A percentile compares a stretch with the other conserved stretches of the same genome.
These are phyloP conservation scores for Drosophila austrosaltans DNA, from an alignment of 2,888 invertebrate species.

Conservation along the genomic window DNA sequence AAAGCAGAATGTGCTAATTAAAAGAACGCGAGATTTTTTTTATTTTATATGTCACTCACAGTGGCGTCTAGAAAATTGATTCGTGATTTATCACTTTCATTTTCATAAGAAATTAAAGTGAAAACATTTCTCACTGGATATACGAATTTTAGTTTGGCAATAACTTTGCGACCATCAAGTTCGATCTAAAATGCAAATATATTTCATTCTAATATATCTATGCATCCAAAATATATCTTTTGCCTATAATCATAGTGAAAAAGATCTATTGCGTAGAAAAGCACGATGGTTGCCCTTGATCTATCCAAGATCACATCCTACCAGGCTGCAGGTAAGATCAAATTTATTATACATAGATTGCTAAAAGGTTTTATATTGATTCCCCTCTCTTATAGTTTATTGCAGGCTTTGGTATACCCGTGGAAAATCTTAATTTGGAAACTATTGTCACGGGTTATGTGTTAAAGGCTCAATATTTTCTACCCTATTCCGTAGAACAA, in stretches of 20 bases:
- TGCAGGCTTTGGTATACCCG: conserved; percentile 55
- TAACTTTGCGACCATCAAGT: conserved; percentile 37
- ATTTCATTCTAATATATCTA: not conserved
- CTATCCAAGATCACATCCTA: conserved; percentile 53
- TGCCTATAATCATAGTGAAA: conserved; percentile 29
- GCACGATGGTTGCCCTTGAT: conserved; percentile 53
- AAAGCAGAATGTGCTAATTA: conserved; percentile 61
- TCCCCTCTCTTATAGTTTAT: conserved; percentile 36
- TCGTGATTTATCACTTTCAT: conserved; percentile 57
- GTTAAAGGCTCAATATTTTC: conserved; percentile 67
- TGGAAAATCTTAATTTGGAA: conserved; percentile 41
- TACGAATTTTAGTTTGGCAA: conserved; percentile 40
- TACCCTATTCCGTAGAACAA: conserved; percentile 55
- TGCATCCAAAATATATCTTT: not conserved
- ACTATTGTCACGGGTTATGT: conserved; percentile 65
- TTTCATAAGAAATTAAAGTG: conserved; percentile 42
- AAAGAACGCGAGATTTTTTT: conserved; percentile 54
- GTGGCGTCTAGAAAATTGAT: conserved; percentile 38
- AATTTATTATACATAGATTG: not conserved
- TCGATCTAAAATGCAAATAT: not conserved
- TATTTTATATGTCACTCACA: conserved; percentile 38
- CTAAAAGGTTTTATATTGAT: not conserved
- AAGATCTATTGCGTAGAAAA: conserved; percentile 56
- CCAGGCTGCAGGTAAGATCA: conserved; percentile 51
- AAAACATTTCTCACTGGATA: conserved; percentile 9